Evolutionary conservation across 2,797 vertebrate genomes (phyloP), one percentile per base, ranked within the genome.

Genomic region (Aldrovandia affinis): DNA sequence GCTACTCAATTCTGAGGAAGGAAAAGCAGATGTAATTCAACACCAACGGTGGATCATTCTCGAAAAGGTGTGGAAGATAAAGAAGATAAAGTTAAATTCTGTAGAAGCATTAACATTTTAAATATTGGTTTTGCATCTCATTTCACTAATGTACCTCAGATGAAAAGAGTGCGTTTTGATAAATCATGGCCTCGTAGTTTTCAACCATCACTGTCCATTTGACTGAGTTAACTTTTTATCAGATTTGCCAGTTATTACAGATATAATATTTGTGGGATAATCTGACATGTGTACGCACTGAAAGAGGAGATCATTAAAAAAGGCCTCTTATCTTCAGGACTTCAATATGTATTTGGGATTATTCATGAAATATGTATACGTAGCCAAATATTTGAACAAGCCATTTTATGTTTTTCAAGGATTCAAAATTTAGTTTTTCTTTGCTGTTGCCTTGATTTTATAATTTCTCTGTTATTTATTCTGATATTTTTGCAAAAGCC

Each of bases 1-100:
- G 65, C 0, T 89, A 28, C 80, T 84, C 88, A 87, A 54, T n/a
- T 6, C 33, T 20, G 65, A 75, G 30, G 78, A 33, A 83, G 39
- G 25, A 39, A 33, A 14, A 3, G 4, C 2, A 1, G 33, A 59
- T 42, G 82, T 83, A 83, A 77, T 52, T 70, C 33, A 57, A 77
- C 52, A 83, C 82, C 50, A n/a, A n/a, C n/a, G n/a, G n/a, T n/a
- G 7, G 33, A 15, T 50, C 22, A 77, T 25, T 44, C 9, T n/a
- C 20, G 39, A 33, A 2, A 65, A 30, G 36, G 36, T 44, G 28
- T 18, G 44, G n/a, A 25, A 68, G 20, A 82, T 7, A 47, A 42
- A 28, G 68, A 25, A 54, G 33, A 52, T 55, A 36, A 2, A n/a
- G n/a, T n/a, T n/a, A n/a, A 20, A 20, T 55, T 80, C 47, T 54